These are phyloP conservation scores for Smutsia temminckii DNA, from an alignment of 2,797 vertebrate genomes.

Conservation along the genomic window DNA sequence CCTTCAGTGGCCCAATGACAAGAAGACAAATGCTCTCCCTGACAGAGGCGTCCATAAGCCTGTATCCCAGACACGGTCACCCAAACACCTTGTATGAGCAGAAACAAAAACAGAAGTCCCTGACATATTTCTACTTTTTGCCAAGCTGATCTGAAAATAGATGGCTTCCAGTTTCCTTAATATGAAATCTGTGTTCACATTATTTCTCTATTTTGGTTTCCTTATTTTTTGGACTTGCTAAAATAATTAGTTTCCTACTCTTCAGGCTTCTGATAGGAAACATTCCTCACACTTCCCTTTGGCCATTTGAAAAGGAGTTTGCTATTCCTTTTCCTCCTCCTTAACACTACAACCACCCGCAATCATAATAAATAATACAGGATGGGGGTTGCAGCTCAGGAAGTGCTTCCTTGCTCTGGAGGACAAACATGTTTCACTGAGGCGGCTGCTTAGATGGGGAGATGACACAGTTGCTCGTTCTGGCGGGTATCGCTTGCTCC, in stretches of 20 bases:
- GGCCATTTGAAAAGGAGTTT: conserved; percentile 30
- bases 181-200: not conserved
- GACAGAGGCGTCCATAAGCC: not conserved
- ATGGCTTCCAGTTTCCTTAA: not conserved
- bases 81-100: not conserved
- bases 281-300: not conserved
- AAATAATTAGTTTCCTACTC: conserved; percentile 27
- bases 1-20: not conserved
- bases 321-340: not conserved
- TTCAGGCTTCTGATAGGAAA: conserved; percentile 30
- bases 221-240: conserved; percentile 10
- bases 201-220: not conserved
- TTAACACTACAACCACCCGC: not conserved
- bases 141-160: conserved; percentile 26
- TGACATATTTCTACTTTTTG: not conserved
- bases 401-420: not conserved
- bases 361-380: not conserved
- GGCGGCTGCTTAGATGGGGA: not conserved
- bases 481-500: not conserved
- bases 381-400: not conserved
- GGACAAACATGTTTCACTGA: not conserved
- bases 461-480: not conserved
- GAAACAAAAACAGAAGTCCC: not conserved
- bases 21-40: not conserved
- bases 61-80: not conserved